Evolutionary conservation across 2,888 invertebrate genomes (phyloP), one percentile per base, ranked within the genome.

Genomic region (Halictus quadricinctus): DNA sequence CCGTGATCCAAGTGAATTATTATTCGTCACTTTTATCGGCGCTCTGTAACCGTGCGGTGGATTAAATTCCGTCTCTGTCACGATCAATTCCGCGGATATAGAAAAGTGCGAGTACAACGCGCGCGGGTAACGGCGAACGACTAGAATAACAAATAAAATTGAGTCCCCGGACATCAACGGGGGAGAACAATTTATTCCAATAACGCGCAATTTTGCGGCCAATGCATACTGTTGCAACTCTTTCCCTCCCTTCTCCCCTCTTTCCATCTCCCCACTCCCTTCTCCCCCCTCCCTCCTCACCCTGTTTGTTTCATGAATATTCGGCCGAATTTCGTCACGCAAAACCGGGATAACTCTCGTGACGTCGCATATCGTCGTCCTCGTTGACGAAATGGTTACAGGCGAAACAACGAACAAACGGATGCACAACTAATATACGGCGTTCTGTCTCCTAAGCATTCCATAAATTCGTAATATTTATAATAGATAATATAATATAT

Each of bases 351-450:
- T 46, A 70, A 58, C 73, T 48, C 66, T 41, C 50, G 43, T 41
- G 72, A 75, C 25, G 60, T 18, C 54, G 41, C 58, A 25, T 43
- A 60, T 75, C 41, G 69, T 77, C 82, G 41, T 60, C 69, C 76
- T 81, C 74, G 77, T 72, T 76, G 84, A 90, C 82, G 84, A 86
- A 85, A 87, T 85, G 84, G 89, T 88, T 83, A 88, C 83, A 86
- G 85, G 79, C 84, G 88, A 64, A 88, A 89, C 88, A 91, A 91
- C 88, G 91, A 92, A 90, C 91, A 91, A 84, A 88, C 85, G 88
- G 92, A 93, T 93, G 93, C 93, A 92, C 88, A 91, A 91, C 92
- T 93, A 93, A 91, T 88, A 92, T 91, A 92, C 91, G 92, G 85
- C 85, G 86, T 88, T 91, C 87, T 87, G 87, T 88, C 89, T 89